phyloP scores from a whole-genome alignment of 23 tunicate genomes.

The Trididemnum nubilum region DNA sequence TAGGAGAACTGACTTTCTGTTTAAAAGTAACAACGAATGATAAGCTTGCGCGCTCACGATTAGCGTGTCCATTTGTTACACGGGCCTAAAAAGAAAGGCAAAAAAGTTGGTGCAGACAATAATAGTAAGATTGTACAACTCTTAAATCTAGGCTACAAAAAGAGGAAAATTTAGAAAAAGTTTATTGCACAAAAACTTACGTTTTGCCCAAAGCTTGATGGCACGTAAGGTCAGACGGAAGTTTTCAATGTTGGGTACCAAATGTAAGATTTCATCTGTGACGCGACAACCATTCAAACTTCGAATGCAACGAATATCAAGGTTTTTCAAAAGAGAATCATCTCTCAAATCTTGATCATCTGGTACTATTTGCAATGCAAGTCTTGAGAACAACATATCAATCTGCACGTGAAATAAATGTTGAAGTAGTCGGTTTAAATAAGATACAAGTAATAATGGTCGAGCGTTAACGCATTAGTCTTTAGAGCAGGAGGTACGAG shows the following conservation, averaged over 20 bases:
- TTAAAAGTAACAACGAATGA: no score
- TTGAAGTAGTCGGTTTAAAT: no score
- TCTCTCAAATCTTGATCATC: constrained; percentile 75
- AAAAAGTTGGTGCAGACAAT: no score
- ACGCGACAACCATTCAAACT: constrained; percentile 95
- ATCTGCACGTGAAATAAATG: constrained; percentile 47
- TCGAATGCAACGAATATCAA: constrained; percentile 88
- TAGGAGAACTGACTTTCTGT: no score
- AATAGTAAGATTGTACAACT: no score
- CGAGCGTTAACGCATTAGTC: neutral
- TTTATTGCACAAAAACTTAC: constrained; percentile 49
- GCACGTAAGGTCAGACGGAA: constrained; percentile 87
- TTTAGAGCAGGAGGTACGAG: no score
- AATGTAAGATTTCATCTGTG: constrained; percentile 89
- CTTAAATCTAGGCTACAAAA: no score
- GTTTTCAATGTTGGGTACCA: constrained; percentile 83
- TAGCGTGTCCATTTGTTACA: no score
- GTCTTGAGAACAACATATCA: constrained; percentile 85
- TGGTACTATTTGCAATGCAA: constrained; percentile 83
- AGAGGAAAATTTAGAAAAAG: no score
- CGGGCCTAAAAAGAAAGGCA: no score
- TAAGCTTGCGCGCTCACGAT: no score
- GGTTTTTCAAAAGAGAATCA: constrained; percentile 71
- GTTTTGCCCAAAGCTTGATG: constrained; percentile 92
- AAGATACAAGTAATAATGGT: neutral